A percentile compares a stretch with the other conserved stretches of the same genome.
These are phyloP conservation scores for Boloria euphrosyne DNA, from an alignment of 2,888 invertebrate genomes.

Conservation along the genomic window DNA sequence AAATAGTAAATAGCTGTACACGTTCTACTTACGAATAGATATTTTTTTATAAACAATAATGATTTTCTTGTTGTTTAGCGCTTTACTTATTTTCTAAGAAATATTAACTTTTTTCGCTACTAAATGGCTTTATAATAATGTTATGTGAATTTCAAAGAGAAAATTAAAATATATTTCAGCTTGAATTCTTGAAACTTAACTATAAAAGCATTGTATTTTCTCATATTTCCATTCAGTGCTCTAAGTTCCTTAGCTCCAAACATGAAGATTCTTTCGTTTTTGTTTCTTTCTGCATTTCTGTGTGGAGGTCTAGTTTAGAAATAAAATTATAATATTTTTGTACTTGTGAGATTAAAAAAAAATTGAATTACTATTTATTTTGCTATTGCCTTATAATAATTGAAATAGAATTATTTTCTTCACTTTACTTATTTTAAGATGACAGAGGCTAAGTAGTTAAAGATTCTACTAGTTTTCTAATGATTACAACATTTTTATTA, in stretches of 20 bases:
- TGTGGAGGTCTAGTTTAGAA: not conserved
- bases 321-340: not conserved
- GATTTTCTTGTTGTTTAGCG: no score
- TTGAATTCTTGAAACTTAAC: not conserved
- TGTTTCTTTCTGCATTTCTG: not conserved
- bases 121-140: conserved; percentile 13
- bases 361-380: not conserved
- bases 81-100: not conserved
- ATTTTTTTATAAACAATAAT: no score
- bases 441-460: not conserved
- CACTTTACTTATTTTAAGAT: no score
- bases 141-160: not conserved
- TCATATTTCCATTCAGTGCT: not conserved
- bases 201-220: conserved; percentile 1
- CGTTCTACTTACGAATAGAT: no score
- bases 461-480: not conserved
- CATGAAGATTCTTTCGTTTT: conserved; percentile 1
- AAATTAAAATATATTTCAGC: not conserved
- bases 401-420: not conserved
- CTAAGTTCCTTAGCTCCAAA: not conserved
- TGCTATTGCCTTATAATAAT: no score
- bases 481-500: no score
- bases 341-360: not conserved
- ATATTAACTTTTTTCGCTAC: not conserved
- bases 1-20: no score